Evolutionary conservation across 2,113 vertebrate genomes (phyloP).

Genomic region (Polypterus bichir): DNA sequence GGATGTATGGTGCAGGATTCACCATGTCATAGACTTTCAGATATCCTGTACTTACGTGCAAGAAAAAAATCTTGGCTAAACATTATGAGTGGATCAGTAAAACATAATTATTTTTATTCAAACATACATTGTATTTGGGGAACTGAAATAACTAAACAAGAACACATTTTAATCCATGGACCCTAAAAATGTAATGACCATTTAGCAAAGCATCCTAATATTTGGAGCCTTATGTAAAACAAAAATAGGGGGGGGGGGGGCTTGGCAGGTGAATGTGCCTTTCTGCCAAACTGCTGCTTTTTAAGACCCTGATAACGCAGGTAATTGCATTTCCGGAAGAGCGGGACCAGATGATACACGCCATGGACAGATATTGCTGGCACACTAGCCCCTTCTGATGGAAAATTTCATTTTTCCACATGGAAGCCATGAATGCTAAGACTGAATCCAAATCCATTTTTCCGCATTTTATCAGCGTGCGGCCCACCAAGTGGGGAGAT

Average conservation of each 20-base stretch:
- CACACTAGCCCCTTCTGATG: slow-evolving; percentile 73
- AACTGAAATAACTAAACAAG: no score
- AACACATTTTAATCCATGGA: no score
- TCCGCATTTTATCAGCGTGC: slow-evolving; percentile 74
- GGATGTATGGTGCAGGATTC: no score
- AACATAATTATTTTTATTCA: no score
- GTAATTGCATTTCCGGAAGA: slow-evolving; percentile 78
- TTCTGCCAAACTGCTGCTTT: slow-evolving; percentile 54
- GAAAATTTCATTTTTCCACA: slow-evolving; percentile 84
- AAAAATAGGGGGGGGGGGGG: slow-evolving; percentile 32
- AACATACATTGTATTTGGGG: no score
- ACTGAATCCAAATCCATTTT: slow-evolving; percentile 76
- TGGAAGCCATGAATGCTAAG: slow-evolving; percentile 79
- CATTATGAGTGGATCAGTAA: no score
- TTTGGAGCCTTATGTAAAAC: slow-evolving; percentile 22
- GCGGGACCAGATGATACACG: slow-evolving; percentile 74
- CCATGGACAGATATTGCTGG: slow-evolving; percentile 70
- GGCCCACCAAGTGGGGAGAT: slow-evolving; percentile 83
- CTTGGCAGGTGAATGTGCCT: slow-evolving; percentile 44
- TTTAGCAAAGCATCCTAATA: slow-evolving; percentile 17
- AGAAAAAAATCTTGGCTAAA: no score
- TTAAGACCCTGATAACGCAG: slow-evolving; percentile 68
- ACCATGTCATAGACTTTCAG: no score
- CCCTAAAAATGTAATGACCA: no score
- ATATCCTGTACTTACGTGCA: no score